Conservation (phyloP, 1,140 invertebrate species). For the Polypedilum vanderplanki region DNA sequence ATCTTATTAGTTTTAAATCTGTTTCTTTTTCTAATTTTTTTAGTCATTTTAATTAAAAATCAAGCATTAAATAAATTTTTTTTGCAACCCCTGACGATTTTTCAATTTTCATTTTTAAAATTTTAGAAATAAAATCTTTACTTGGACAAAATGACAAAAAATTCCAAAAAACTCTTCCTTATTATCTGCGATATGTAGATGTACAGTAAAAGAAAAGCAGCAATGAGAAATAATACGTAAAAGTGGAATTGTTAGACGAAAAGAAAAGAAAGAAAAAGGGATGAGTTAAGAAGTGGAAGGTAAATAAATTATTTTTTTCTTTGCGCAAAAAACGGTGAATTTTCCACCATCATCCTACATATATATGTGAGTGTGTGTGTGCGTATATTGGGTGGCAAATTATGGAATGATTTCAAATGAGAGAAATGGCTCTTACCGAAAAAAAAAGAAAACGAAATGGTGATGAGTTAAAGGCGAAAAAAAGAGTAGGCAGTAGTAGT, state of each 20-base stretch:
- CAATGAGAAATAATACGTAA: not conserved
- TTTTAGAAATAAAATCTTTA: no score
- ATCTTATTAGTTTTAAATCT: no score
- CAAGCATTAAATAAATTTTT: no score
- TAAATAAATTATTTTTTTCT: conserved; percentile 26
- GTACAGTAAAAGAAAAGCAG: no score
- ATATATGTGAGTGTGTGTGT: not conserved
- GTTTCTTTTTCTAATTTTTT: no score
- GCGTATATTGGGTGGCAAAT: not conserved
- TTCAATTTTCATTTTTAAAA: no score
- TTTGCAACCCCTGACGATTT: no score
- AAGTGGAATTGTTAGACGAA: not conserved
- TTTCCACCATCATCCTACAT: not conserved
- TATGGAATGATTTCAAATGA: not conserved
- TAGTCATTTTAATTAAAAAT: no score
- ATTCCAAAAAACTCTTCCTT: no score
- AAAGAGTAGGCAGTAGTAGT: not conserved
- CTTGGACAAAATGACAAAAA: no score
- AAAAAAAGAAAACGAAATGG: not conserved
- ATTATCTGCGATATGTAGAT: no score
- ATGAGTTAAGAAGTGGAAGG: conserved; percentile 9
- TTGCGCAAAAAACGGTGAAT: conserved; percentile 2
- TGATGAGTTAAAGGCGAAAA: conserved; percentile 18
- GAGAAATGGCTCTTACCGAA: conserved; percentile 2
- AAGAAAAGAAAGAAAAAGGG: not conserved